These are phyloP conservation scores for Ciona savignyi DNA, from an alignment of 23 tunicate species.

Conservation along the genomic window DNA sequence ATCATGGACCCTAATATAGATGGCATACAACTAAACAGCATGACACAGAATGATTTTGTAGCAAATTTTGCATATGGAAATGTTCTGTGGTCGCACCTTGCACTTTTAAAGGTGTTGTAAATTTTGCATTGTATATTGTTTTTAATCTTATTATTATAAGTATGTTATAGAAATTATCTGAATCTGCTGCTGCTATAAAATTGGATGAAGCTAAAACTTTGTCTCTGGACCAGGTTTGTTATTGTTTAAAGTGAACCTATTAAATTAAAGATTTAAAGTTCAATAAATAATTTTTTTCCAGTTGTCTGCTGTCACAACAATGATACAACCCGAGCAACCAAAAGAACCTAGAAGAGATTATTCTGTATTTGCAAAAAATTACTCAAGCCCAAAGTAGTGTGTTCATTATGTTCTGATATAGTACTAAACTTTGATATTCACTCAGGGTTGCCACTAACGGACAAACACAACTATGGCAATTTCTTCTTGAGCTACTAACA, in stretches of 20 bases:
- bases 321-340: too few relatives aligned
- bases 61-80: slow-evolving; percentile 68
- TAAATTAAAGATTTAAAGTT: too few relatives aligned
- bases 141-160: neutral
- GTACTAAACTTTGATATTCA: neutral
- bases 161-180: slow-evolving; percentile 1
- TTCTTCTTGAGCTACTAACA: slow-evolving; percentile 64
- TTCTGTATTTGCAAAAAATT: neutral
- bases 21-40: slow-evolving; percentile 34
- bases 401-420: neutral
- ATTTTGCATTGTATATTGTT: neutral
- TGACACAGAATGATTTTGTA: slow-evolving; percentile 43
- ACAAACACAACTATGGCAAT: slow-evolving; percentile 88
- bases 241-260: too few relatives aligned
- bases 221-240: neutral
- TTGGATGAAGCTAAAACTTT: neutral
- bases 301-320: too few relatives aligned
- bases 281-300: too few relatives aligned
- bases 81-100: slow-evolving; percentile 42
- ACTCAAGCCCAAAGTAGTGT: neutral
- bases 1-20: slow-evolving; percentile 39
- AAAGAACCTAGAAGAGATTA: neutral
- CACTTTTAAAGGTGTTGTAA: slow-evolving; percentile 38
- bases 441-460: slow-evolving; percentile 31
- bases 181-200: slow-evolving; percentile 3